phyloP scores from a whole-genome alignment of 92 coral and sea anemone species.

The Metridium senile region DNA sequence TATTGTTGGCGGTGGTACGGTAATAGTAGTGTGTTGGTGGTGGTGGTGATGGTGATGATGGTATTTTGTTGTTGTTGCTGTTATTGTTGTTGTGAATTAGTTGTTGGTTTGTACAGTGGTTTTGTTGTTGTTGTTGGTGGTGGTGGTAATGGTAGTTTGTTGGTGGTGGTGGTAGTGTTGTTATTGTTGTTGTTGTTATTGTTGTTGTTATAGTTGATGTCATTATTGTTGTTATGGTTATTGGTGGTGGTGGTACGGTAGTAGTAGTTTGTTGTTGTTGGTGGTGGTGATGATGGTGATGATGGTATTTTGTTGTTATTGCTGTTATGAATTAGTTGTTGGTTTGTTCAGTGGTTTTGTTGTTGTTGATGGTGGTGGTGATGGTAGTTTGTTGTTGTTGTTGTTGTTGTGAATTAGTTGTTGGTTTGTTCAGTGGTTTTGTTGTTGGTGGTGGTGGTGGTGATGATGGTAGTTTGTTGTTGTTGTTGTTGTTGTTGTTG shows the following conservation, averaged over 20 bases:
- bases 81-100: background rate
- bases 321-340: too few species aligned
- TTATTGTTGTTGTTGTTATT: background rate
- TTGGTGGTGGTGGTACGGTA: background rate
- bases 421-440: too few species aligned
- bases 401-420: too few species aligned
- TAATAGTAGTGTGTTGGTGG: background rate
- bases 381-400: too few species aligned
- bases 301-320: background rate
- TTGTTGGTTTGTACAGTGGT: background rate
- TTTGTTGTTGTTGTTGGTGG: background rate
- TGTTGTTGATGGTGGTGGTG: too few species aligned
- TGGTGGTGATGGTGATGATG: background rate
- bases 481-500: too few species aligned
- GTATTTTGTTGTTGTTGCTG: background rate
- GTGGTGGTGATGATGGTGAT: background rate
- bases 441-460: background rate
- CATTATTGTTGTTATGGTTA: background rate
- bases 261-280: background rate
- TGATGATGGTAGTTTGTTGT: background rate
- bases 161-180: background rate
- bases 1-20: background rate
- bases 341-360: too few species aligned
- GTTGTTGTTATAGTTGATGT: background rate
- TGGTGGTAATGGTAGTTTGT: background rate